A percentile compares a stretch with the other conserved stretches of the same genome.
Evolutionary conservation across 2,797 vertebrate species (phyloP).

Genomic region (Valencia hispanica): DNA sequence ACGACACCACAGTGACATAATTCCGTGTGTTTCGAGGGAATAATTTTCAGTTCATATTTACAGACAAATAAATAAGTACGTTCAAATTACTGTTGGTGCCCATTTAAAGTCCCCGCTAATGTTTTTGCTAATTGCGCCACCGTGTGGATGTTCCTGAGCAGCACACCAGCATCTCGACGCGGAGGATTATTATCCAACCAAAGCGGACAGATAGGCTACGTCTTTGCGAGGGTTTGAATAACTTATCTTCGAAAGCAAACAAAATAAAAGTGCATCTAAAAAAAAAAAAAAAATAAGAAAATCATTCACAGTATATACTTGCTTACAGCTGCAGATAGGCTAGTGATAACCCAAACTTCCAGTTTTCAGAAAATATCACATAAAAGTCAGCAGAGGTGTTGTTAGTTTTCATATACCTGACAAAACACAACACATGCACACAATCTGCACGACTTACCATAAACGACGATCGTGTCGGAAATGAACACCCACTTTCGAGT

Average conservation of each 20-base stretch:
- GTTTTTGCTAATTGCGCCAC: not conserved
- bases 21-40: not conserved
- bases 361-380: not conserved
- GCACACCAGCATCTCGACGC: not conserved
- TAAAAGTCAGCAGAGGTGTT: too few species aligned
- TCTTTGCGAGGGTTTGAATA: too few species aligned
- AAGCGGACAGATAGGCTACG: too few species aligned
- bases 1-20: not conserved
- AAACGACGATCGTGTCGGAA: not conserved
- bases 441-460: not conserved
- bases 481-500: not conserved
- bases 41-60: not conserved
- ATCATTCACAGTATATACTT: too few species aligned
- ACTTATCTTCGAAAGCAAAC: too few species aligned
- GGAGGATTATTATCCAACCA: not conserved
- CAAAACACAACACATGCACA: not conserved
- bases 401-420: not conserved
- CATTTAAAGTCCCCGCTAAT: not conserved
- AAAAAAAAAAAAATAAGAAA: too few species aligned
- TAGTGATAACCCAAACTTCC: not conserved
- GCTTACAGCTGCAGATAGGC: too few species aligned
- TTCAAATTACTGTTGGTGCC: not conserved
- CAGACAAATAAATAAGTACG: not conserved
- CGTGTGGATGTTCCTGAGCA: not conserved
- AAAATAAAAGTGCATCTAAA: too few species aligned